Percentiles rank a stretch among this genome's conserved stretches.
These are phyloP conservation scores for Mixornis gularis DNA, from an alignment of 2,113 vertebrate genomes.

Conservation along the genomic window DNA sequence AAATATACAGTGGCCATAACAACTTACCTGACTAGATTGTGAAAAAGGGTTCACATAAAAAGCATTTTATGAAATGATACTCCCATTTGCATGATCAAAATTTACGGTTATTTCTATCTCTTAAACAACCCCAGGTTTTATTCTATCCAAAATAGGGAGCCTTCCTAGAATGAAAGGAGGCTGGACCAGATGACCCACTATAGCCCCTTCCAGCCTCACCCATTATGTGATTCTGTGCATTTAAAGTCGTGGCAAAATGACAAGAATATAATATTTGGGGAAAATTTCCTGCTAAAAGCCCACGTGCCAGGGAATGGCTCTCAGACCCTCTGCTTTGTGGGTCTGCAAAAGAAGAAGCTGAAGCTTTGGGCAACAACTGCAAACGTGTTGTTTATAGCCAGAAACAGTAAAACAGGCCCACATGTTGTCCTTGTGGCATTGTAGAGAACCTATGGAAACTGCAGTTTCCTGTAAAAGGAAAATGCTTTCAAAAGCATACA, in stretches of 20 bases:
- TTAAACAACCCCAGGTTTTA: neutral
- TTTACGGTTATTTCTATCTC: neutral
- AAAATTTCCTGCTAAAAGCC: neutral
- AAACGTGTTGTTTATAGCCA: neutral
- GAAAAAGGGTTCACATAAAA: slow-evolving; percentile 50
- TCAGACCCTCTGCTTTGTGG: neutral
- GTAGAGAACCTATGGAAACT: neutral
- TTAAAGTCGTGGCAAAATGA: neutral
- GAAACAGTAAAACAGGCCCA: neutral
- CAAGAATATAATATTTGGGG: neutral
- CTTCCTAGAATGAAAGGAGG: neutral
- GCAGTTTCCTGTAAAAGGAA: neutral
- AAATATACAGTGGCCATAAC: slow-evolving; percentile 63
- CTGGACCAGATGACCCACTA: neutral
- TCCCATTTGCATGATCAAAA: slow-evolving; percentile 10
- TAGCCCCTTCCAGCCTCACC: neutral
- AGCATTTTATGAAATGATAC: slow-evolving; percentile 41
- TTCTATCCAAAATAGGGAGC: neutral
- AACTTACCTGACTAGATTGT: slow-evolving; percentile 34
- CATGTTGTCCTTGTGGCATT: neutral
- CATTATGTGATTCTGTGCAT: neutral
- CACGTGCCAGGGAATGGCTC: neutral
- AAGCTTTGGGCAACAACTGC: neutral
- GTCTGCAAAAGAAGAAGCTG: neutral
- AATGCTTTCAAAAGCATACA: neutral